Base-by-base conservation (phyloP, 2,113 vertebrate species). In the Ceratotherium simum region DNA sequence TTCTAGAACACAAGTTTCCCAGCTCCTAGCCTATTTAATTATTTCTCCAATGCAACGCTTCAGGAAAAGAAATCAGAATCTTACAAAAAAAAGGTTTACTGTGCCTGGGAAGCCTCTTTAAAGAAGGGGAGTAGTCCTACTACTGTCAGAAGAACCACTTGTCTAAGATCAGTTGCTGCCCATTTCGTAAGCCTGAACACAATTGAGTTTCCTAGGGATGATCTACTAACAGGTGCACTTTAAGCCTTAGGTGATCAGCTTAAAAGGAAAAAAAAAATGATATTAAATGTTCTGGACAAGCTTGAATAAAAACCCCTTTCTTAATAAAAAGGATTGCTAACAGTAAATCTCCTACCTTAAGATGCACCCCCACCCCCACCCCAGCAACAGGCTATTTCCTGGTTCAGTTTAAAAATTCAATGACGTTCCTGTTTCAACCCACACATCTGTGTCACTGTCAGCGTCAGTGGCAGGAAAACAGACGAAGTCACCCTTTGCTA, bases 381-480 rank as follows among this genome's bases (percentile, higher is more conserved):
- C 33, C 97, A 98, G 98, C 98, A 99, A 99, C 98, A 98, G 98
- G 98, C 98, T 98, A 98, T 98, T 99, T 99, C 99, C 99, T 99
- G 98, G 98, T 99, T 98, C 98, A 98, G 98, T 98, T 98, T 98
- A 98, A 99, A 98, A 99, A 98, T 98, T 98, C 98, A 91, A 80
- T 98, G 98, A 99, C 98, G 98, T 98, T 98, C 98, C 98, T 98
- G 88, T 98, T 98, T 98, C 99, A 99, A 83, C 99, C 99, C 99
- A 99, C 99, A 99, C 98, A 99, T 98, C 98, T 99, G 98, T 99
- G 99, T 99, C 99, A 99, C 98, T 98, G 98, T 98, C 98, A 98
- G 99, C 99, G 98, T 99, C 99, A 99, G 99, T 98, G 98, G 98
- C 98, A 99, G 99, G 98, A 99, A 99, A 99, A 99, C 98, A 98